Base-by-base conservation (phyloP, 2,888 invertebrate species). In the Phengaris arion region DNA sequence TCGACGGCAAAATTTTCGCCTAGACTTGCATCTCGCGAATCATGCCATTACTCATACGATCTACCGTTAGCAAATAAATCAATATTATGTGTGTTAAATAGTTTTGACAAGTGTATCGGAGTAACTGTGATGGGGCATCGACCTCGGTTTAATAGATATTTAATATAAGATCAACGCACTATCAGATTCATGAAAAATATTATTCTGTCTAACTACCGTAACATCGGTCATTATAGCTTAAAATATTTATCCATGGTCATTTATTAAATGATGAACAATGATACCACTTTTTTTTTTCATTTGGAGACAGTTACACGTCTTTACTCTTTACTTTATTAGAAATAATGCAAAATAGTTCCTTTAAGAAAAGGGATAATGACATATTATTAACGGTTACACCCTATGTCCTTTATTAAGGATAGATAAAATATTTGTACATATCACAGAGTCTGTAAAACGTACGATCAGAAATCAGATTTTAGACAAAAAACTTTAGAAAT, bases 121-220 rank as follows among this genome's bases (percentile, higher is more conserved):
- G 70, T 72, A 54, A 72, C 72, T 54, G 72, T 35, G 72, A 52
- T 22, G 72, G 72, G 52, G 13, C 72, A 54, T 54, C 35, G 72
- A 72, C 72, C 72, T 72, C 12, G 22, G 22, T 22, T 54, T 70
- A 51, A 70, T 48, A 70, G 72, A 52, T 72, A 35, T 72, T 72
- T 54, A 72, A 72, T 75, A 64, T 59, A 75, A 77, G 77, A 77
- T 77, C 76, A 77, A 77, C 77, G 75, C 57, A 75, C 77, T 77
- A 69, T 64, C 52, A 70, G 35, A 13, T 68, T 64, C 64, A 22
- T 68, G 46, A 68, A 70, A 35, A 13, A 72, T 54, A 72, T 64
- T 64, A 64, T 45, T 35, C 13, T 45, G 64, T 64, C 64, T 45
- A 64, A 64, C 35, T 64, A 64, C 64, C 64, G 64, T 64, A 64